phyloP scores from a whole-genome alignment of 2,113 vertebrate species.

The Rhegmatorhina hoffmannsi region DNA sequence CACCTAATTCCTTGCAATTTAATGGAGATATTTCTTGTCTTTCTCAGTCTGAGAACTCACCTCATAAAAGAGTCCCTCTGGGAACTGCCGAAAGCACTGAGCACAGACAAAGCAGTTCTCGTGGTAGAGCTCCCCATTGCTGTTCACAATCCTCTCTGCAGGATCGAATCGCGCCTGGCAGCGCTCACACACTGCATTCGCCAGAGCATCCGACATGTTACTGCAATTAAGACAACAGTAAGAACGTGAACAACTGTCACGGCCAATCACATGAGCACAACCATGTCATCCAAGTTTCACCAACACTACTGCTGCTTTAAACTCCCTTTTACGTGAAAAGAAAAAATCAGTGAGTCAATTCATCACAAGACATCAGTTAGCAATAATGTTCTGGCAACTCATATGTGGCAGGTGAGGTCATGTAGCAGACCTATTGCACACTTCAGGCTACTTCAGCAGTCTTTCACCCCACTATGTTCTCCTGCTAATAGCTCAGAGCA shows the following conservation, averaged over 20 bases:
- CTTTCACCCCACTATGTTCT: not conserved
- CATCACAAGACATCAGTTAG: not conserved
- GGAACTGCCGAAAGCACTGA: conserved; percentile 81
- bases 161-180: conserved; percentile 74
- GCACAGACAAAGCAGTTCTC: conserved; percentile 82
- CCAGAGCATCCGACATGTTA: conserved; percentile 78
- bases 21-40: not conserved
- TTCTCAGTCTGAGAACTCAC: conserved; percentile 38
- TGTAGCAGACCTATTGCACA: not conserved
- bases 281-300: not conserved
- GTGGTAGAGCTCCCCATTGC: conserved; percentile 77
- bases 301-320: not conserved
- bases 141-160: conserved; percentile 75
- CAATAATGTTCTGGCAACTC: not conserved
- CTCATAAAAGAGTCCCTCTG: conserved; percentile 82
- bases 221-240: conserved; percentile 21
- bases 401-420: not conserved
- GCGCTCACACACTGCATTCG: conserved; percentile 74
- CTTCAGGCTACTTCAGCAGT: not conserved
- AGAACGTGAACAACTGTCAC: not conserved
- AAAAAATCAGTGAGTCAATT: not conserved
- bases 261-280: not conserved
- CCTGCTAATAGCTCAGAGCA: not conserved
- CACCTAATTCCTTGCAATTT: not conserved
- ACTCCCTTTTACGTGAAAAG: not conserved